phyloP scores from a whole-genome alignment of 2,888 invertebrate genomes.

The Drosophila meridionalis region DNA sequence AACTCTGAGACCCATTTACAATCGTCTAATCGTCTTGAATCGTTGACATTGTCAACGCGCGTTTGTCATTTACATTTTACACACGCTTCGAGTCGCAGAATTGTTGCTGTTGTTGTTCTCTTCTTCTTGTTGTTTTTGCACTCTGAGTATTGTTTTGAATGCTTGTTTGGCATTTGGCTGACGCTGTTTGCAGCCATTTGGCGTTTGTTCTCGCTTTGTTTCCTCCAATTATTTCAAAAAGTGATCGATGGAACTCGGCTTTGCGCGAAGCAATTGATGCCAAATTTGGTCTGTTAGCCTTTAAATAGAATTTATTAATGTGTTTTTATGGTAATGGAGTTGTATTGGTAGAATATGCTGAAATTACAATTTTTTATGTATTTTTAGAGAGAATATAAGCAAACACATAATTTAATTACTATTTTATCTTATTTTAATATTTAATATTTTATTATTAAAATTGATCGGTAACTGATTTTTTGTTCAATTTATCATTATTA shows the following conservation, averaged over 20 bases:
- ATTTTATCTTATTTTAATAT: no score
- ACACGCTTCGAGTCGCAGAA: conserved; percentile 33
- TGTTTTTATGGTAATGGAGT: neutral
- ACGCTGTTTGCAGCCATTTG: conserved; percentile 26
- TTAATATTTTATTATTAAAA: no score
- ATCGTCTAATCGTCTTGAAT: conserved; percentile 19
- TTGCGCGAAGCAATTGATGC: neutral
- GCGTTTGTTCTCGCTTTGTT: conserved; percentile 26
- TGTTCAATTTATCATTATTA: no score
- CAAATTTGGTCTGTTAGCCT: neutral
- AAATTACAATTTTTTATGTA: neutral
- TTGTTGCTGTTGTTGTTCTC: conserved; percentile 2
- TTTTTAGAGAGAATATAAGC: neutral
- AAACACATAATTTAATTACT: no score
- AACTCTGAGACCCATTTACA: conserved; percentile 18
- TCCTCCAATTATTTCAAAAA: neutral
- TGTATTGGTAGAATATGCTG: neutral
- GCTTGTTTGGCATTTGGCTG: conserved; percentile 32
- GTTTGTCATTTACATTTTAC: conserved; percentile 57
- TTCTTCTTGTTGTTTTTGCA: conserved; percentile 15
- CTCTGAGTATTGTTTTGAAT: conserved; percentile 27
- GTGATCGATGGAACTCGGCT: conserved; percentile 17
- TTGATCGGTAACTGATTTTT: no score
- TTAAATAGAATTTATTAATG: conserved; percentile 1
- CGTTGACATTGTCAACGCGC: conserved; percentile 1